Evolutionary conservation across 2,888 invertebrate species (phyloP).

Genomic region (Epinotia bilunana): DNA sequence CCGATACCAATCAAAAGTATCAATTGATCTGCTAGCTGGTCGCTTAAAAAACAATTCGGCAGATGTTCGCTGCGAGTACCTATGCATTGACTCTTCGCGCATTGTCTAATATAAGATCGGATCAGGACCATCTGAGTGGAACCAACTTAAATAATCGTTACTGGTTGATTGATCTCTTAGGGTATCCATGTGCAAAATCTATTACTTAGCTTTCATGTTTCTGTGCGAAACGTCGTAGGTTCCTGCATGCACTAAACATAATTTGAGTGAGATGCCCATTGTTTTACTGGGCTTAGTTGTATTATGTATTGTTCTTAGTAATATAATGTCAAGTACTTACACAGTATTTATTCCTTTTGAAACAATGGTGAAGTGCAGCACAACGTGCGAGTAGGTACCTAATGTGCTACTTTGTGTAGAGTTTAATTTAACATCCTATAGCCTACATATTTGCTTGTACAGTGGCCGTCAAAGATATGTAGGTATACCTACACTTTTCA

Average conservation of each 20-base stretch:
- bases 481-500: no score
- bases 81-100: slow-evolving; percentile 27
- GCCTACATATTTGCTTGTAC: no score
- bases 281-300: slow-evolving; percentile 14
- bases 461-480: no score
- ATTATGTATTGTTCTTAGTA: slow-evolving; percentile 48
- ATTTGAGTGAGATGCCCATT: slow-evolving; percentile 32
- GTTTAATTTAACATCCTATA: slow-evolving; percentile 2
- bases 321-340: slow-evolving; percentile 51
- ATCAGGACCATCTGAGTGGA: not conserved
- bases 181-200: not conserved
- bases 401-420: slow-evolving; percentile 38
- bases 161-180: not conserved
- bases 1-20: slow-evolving; percentile 33
- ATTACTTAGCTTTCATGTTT: not conserved
- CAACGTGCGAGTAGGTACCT: slow-evolving; percentile 16
- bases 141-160: not conserved
- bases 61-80: slow-evolving; percentile 31
- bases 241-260: slow-evolving; percentile 4
- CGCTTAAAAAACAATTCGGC: slow-evolving; percentile 33
- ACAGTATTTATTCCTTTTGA: slow-evolving; percentile 54
- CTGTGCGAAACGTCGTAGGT: not conserved
- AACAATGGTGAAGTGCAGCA: slow-evolving; percentile 52
- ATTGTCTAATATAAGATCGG: slow-evolving; percentile 9
- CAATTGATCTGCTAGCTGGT: slow-evolving; percentile 31